Base-by-base conservation (phyloP, 2,113 vertebrate genomes). In the Siniperca knerii region DNA sequence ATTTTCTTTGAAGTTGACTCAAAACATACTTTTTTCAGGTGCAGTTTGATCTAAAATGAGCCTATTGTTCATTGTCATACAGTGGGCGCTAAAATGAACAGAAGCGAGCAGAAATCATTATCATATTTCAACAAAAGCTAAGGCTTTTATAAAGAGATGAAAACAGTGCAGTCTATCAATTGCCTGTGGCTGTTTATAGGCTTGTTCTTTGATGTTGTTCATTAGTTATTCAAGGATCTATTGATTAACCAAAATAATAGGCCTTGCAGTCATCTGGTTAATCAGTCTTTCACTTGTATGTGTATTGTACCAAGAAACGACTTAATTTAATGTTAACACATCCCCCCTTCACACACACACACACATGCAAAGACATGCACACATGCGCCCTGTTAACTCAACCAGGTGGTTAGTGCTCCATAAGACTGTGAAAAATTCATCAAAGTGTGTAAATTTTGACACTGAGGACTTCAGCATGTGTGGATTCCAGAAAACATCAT, bases 221-320 rank as follows among this genome's bases (percentile, higher is more conserved):
- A 93, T 94, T 92, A 84, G 90, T 90, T 92, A 93, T 93, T 94
- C 93, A 93, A 90, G 84, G 73, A 86, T 92, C 91, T 90, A 93
- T 94, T 94, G 93, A 95, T 94, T 92, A 95, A 92, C 90, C 75
- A 85, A 94, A 93, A 93, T 86, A 93, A 94, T 87, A 88, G 86
- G 80, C 83, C 87, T 85, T 35, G 60, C 85, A 93, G 88, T 93
- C 89, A 92, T 92, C 89, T 91, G 86, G 86, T 94, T 91, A 92
- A 92, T 90, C 89, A 87, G 89, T 86, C 81, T 79, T 87, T 91
- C 86, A 83, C 66, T 79, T 92, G 84, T 82, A 69, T 92, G 89
- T 90, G 64, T 88, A 89, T 92, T 85, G 84, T 82, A 66, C 52
- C 65, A 83, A 81, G 72, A 69, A 86, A 78, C 23, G 25, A 66